Percentiles rank a stretch among this genome's conserved stretches.
phyloP scores from a whole-genome alignment of 2,888 invertebrate genomes.

The Girardia tigrina region DNA sequence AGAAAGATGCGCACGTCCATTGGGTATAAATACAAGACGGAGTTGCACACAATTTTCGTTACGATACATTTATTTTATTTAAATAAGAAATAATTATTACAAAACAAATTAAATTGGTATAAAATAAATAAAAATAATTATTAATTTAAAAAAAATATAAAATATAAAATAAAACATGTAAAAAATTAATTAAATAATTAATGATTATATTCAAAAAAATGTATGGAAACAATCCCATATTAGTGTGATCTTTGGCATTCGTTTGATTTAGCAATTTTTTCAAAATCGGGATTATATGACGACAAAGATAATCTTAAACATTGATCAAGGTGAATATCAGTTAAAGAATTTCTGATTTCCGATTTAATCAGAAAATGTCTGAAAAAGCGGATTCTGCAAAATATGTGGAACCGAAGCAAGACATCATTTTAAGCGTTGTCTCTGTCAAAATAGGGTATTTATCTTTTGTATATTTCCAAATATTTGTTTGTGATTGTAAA shows the following conservation, averaged over 20 bases:
- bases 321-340: background rate
- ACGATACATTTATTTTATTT: no score
- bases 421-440: background rate
- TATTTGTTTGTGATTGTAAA: background rate
- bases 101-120: no score
- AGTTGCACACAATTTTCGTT: no score
- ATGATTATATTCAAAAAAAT: no score
- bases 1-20: no score
- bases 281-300: background rate
- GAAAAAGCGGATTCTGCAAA: background rate
- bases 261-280: background rate
- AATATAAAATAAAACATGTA: no score
- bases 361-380: background rate
- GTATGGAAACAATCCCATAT: background rate
- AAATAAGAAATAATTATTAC: no score
- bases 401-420: background rate
- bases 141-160: no score
- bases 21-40: no score
- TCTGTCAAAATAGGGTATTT: background rate
- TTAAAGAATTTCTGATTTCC: background rate
- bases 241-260: background rate
- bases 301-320: background rate
- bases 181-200: no score
- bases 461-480: background rate
- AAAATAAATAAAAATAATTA: no score